These are phyloP conservation scores for Zygogramma bicolorata DNA, from an alignment of 2,888 invertebrate species.

Conservation along the genomic window DNA sequence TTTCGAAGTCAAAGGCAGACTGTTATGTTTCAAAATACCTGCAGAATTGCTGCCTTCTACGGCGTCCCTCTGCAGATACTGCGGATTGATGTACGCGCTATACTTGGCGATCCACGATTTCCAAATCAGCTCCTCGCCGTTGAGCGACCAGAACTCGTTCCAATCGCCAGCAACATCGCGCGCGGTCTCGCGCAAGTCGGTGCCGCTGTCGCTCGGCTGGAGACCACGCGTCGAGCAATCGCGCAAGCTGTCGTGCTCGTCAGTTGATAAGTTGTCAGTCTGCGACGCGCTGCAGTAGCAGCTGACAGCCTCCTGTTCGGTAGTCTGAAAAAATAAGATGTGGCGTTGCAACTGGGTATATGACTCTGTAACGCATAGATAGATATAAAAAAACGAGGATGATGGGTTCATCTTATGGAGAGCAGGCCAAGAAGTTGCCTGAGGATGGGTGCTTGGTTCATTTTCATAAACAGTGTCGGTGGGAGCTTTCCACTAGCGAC, in stretches of 20 bases:
- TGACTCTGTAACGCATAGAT: too few species aligned
- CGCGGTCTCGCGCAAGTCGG: constrained; percentile 71
- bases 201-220: constrained; percentile 81
- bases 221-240: constrained; percentile 56
- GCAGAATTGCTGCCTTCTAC: constrained; percentile 26
- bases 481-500: too few species aligned
- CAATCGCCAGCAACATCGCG: constrained; percentile 66
- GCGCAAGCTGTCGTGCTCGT: constrained; percentile 76
- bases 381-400: not conserved
- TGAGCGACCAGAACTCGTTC: constrained; percentile 73
- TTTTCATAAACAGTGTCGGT: too few species aligned
- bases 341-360: not conserved
- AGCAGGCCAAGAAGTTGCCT: too few species aligned
- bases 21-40: too few species aligned
- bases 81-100: constrained; percentile 80
- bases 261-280: constrained; percentile 80
- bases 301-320: constrained; percentile 67
- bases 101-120: constrained; percentile 83
- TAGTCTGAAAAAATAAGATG: constrained; percentile 47
- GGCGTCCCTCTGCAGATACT: constrained; percentile 64
- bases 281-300: constrained; percentile 84
- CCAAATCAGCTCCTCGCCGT: constrained; percentile 82
- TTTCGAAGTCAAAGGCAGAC: too few species aligned
- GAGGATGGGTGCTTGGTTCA: too few species aligned
- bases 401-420: too few species aligned